These are phyloP conservation scores for Acridotheres tristis DNA, from an alignment of 2,797 vertebrate species.

Conservation along the genomic window DNA sequence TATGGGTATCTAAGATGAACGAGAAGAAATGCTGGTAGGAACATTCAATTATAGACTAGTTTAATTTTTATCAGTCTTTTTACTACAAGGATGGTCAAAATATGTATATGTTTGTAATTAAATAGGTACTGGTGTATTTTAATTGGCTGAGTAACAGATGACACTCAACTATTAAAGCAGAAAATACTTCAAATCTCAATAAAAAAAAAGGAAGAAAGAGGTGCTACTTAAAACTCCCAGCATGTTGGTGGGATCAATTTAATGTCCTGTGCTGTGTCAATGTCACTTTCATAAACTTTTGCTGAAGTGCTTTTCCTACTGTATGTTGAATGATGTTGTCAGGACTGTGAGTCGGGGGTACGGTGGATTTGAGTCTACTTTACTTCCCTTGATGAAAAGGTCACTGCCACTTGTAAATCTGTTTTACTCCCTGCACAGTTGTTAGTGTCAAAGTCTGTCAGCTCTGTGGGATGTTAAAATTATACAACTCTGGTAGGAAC, in stretches of 20 bases:
- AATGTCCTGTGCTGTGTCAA: slow-evolving; percentile 54
- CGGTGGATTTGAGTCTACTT: slow-evolving; percentile 27
- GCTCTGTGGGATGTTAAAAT: slow-evolving; percentile 65
- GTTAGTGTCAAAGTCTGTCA: slow-evolving; percentile 74
- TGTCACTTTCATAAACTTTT: slow-evolving; percentile 48
- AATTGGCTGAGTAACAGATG: neutral
- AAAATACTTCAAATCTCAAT: neutral
- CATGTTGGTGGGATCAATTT: slow-evolving; percentile 36
- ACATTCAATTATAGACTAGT: neutral
- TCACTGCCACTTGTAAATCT: slow-evolving; percentile 88
- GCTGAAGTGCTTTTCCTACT: slow-evolving; percentile 50
- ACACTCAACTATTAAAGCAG: neutral
- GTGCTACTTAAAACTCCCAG: neutral
- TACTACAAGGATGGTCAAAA: neutral
- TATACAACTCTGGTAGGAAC: slow-evolving; percentile 36
- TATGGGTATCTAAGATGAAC: neutral
- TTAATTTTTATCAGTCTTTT: neutral
- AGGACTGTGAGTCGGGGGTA: slow-evolving; percentile 30
- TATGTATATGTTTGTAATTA: neutral
- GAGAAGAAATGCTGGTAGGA: neutral
- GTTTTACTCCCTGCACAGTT: slow-evolving; percentile 78
- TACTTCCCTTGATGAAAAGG: slow-evolving; percentile 86
- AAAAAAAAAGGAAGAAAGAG: neutral
- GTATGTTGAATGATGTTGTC: slow-evolving; percentile 65
- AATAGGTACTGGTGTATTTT: neutral